phyloP scores from a whole-genome alignment of 1,140 invertebrate species.

The Aricia agestis region DNA sequence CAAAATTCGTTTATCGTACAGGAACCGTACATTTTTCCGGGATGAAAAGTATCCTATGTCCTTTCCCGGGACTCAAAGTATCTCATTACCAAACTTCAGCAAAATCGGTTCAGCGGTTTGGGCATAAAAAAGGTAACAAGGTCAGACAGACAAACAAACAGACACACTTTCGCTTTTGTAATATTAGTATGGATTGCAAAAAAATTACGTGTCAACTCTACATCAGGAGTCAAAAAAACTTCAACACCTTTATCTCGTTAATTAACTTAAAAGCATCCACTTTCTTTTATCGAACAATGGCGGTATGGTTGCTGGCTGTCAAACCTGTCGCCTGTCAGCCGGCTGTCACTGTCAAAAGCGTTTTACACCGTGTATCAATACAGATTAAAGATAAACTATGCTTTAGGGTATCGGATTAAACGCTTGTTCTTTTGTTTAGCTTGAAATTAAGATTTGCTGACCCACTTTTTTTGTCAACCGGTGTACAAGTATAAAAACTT shows the following conservation, averaged over 20 bases:
- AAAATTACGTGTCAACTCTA: background rate
- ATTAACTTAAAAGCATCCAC: conserved; percentile 7
- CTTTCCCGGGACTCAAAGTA: too few relatives aligned
- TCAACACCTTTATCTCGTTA: conserved; percentile 7
- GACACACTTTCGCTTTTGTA: background rate
- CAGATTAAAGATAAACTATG: conserved; percentile 6
- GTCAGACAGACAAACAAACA: background rate
- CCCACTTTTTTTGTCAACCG: too few relatives aligned
- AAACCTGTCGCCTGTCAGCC: background rate
- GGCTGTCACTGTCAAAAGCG: conserved; percentile 9
- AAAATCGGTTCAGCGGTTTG: too few relatives aligned
- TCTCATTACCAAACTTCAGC: too few relatives aligned
- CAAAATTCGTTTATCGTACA: too few relatives aligned
- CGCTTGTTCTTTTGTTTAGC: background rate
- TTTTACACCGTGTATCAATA: conserved; percentile 9
- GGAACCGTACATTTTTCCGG: too few relatives aligned
- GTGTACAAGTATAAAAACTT: too few relatives aligned
- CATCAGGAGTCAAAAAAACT: background rate
- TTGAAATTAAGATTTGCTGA: background rate
- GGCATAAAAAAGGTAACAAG: too few relatives aligned
- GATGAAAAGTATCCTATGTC: too few relatives aligned
- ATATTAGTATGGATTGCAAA: background rate
- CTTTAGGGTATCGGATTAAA: background rate
- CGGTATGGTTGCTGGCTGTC: background rate
- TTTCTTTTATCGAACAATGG: conserved; percentile 12